These are phyloP conservation scores for Anser cygnoides DNA, from an alignment of 2,113 vertebrate species.

Conservation along the genomic window DNA sequence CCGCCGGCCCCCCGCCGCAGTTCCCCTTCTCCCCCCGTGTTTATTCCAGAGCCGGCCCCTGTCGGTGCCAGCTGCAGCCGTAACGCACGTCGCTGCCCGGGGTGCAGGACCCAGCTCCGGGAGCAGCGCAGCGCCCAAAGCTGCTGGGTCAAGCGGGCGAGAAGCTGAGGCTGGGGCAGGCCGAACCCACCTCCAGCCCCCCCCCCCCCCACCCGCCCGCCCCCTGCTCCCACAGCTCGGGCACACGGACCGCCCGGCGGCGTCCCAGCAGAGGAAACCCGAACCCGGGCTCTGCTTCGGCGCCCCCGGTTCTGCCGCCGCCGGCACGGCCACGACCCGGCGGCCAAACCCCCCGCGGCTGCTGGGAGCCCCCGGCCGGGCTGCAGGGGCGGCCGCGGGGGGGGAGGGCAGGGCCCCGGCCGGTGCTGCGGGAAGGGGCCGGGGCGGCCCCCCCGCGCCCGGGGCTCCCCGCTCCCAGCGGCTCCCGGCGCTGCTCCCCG, in stretches of 20 bases:
- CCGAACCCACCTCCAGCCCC: rapidly evolving
- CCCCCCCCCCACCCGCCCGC: no score
- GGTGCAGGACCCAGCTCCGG: background rate
- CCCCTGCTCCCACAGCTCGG: background rate
- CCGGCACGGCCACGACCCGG: background rate
- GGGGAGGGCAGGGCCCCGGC: no score
- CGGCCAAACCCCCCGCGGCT: background rate
- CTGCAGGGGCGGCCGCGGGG: no score
- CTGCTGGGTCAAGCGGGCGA: background rate
- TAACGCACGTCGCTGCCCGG: background rate
- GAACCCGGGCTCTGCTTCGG: background rate
- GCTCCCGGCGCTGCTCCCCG: no score
- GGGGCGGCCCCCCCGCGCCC: no score
- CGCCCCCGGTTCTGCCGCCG: background rate
- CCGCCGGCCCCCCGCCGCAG: background rate
- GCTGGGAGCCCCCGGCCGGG: background rate
- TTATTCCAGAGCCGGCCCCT: background rate
- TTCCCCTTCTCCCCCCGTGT: background rate
- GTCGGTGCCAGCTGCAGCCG: background rate
- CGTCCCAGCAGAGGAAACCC: background rate
- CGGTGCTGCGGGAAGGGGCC: no score
- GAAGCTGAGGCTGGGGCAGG: background rate
- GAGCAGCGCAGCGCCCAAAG: background rate
- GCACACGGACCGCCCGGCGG: no score
- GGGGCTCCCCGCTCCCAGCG: no score